phyloP scores from a whole-genome alignment of 2,888 invertebrate species.

The Yponomeuta evonymella region DNA sequence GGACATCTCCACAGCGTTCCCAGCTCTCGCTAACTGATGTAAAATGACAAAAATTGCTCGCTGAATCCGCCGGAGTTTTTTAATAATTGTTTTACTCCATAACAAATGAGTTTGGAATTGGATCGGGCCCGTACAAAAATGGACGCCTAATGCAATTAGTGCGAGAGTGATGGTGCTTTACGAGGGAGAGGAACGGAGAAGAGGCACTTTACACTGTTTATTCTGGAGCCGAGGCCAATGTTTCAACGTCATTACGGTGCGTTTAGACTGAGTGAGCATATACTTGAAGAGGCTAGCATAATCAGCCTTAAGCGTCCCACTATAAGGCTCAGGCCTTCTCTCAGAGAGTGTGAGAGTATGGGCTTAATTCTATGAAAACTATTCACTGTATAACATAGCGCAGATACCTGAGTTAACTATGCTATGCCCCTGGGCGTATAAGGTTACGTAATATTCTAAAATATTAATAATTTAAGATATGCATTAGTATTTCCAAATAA shows the following conservation, averaged over 20 bases:
- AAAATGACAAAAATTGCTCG: slow-evolving; percentile 65
- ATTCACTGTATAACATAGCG: no score
- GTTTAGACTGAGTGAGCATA: neutral
- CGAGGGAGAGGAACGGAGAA: slow-evolving; percentile 31
- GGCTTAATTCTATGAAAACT: no score
- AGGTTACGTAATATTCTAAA: no score
- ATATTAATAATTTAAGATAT: no score
- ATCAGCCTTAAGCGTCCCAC: no score
- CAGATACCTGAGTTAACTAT: no score
- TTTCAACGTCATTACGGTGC: neutral
- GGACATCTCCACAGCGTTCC: slow-evolving; percentile 15
- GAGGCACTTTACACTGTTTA: slow-evolving; percentile 14
- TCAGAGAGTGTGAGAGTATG: no score
- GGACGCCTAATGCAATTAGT: slow-evolving; percentile 80
- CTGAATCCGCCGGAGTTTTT: slow-evolving; percentile 69
- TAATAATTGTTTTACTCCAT: slow-evolving; percentile 75
- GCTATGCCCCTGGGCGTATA: no score
- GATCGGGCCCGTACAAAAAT: slow-evolving; percentile 80
- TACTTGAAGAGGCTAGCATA: no score
- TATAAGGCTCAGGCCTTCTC: no score
- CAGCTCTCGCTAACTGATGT: slow-evolving; percentile 47
- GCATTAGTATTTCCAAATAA: no score
- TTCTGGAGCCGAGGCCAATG: neutral
- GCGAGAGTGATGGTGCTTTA: slow-evolving; percentile 54
- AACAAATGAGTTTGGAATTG: slow-evolving; percentile 83